These are phyloP conservation scores for Halictus quadricinctus DNA, from an alignment of 2,888 invertebrate species.

Conservation along the genomic window DNA sequence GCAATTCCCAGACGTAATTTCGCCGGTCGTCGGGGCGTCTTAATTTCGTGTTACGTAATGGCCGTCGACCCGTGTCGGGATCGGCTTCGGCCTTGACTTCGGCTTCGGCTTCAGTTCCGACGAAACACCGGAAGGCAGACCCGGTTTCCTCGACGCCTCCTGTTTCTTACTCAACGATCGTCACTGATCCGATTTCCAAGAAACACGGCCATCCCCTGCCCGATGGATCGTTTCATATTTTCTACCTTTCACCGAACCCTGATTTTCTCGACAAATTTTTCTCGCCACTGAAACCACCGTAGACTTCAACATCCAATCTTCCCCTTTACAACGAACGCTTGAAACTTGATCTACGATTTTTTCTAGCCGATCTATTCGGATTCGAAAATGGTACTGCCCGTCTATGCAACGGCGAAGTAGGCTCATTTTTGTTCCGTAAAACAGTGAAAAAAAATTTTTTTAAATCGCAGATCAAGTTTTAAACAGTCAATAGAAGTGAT, in stretches of 20 bases:
- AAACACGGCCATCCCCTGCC: not conserved
- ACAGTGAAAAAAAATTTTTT: too few relatives aligned
- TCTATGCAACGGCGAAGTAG: too few relatives aligned
- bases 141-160: constrained; percentile 32
- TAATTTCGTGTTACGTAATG: constrained; percentile 61
- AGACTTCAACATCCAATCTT: not conserved
- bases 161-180: constrained; percentile 21
- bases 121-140: constrained; percentile 26
- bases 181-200: not conserved
- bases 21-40: constrained; percentile 38
- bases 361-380: not conserved
- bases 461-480: too few relatives aligned
- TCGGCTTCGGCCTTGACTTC: not conserved
- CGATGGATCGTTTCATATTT: not conserved
- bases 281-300: not conserved
- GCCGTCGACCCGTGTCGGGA: constrained; percentile 29
- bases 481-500: too few relatives aligned
- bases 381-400: too few relatives aligned
- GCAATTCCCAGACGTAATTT: constrained; percentile 58
- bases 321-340: not conserved
- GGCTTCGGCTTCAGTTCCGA: not conserved
- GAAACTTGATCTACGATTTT: not conserved
- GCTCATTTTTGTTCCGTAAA: too few relatives aligned
- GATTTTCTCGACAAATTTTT: not conserved
- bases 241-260: not conserved